Conservation (phyloP, 2,113 vertebrate genomes). For the Turnix velox region DNA sequence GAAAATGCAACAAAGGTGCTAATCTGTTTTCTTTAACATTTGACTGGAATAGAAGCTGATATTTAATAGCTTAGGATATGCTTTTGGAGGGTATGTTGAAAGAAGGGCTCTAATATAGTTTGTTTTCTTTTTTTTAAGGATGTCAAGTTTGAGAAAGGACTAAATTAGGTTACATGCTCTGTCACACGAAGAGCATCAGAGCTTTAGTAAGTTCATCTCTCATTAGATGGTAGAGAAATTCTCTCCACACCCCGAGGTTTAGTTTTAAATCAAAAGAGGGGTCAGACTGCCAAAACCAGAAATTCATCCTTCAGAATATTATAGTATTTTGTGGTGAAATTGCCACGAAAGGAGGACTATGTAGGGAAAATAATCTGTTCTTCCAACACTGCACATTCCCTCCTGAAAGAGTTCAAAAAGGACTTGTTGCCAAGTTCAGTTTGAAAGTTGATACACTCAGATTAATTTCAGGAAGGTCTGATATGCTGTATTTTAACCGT, state of each 20-base stretch:
- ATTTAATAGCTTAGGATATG: not conserved
- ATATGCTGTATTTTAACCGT: not conserved
- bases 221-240: not conserved
- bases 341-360: not conserved
- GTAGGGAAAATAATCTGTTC: not conserved
- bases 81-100: not conserved
- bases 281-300: not conserved
- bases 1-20: not conserved
- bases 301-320: not conserved
- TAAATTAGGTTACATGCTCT: fast-evolving
- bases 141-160: not conserved
- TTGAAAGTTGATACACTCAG: not conserved
- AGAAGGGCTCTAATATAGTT: not conserved
- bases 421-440: not conserved
- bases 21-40: not conserved
- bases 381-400: not conserved
- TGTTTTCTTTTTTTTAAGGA: not conserved
- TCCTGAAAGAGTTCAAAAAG: not conserved
- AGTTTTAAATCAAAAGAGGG: not conserved
- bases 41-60: not conserved
- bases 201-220: not conserved
- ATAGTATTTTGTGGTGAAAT: not conserved
- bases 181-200: fast-evolving
- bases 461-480: not conserved
- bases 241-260: not conserved